These are phyloP conservation scores for Eutrigla gurnardus DNA, from an alignment of 2,797 vertebrate genomes.

Conservation along the genomic window DNA sequence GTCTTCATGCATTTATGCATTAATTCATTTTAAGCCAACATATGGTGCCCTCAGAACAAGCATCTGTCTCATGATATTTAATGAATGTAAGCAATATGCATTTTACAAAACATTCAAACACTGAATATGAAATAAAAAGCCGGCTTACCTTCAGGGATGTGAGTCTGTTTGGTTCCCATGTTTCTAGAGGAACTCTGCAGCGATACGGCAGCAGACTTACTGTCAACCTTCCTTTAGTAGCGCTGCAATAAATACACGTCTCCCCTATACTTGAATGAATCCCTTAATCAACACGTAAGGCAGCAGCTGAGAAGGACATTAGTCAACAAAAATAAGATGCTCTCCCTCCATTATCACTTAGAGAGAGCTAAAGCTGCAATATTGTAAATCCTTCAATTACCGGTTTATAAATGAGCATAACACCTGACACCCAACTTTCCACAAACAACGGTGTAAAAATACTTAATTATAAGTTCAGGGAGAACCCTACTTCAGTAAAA, in stretches of 20 bases:
- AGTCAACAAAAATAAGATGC: conserved; percentile 79
- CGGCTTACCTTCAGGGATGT: conserved; percentile 67
- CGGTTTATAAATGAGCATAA: conserved; percentile 61
- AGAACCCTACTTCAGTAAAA: conserved; percentile 20
- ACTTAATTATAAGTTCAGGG: conserved; percentile 1
- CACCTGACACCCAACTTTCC: conserved; percentile 64
- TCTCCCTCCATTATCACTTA: conserved; percentile 67
- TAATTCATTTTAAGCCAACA: background rate
- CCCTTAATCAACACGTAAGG: conserved; percentile 58
- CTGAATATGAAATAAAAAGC: conserved; percentile 13
- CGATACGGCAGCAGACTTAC: conserved; percentile 26
- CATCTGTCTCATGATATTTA: background rate
- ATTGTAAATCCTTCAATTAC: conserved; percentile 72
- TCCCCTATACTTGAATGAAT: conserved; percentile 56
- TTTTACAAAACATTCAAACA: background rate
- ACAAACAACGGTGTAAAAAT: conserved; percentile 30
- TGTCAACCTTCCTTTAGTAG: conserved; percentile 71
- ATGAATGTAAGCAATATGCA: background rate
- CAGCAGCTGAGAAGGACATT: conserved; percentile 61
- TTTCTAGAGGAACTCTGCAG: conserved; percentile 44
- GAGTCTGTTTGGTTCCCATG: conserved; percentile 68
- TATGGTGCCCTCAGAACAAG: background rate
- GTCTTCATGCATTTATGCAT: too few relatives aligned
- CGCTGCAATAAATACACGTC: conserved; percentile 41
- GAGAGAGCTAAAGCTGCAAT: conserved; percentile 72